A percentile compares a stretch with the other conserved stretches of the same genome.
Evolutionary conservation across 2,113 vertebrate genomes (phyloP).

Genomic region (Charina bottae): DNA sequence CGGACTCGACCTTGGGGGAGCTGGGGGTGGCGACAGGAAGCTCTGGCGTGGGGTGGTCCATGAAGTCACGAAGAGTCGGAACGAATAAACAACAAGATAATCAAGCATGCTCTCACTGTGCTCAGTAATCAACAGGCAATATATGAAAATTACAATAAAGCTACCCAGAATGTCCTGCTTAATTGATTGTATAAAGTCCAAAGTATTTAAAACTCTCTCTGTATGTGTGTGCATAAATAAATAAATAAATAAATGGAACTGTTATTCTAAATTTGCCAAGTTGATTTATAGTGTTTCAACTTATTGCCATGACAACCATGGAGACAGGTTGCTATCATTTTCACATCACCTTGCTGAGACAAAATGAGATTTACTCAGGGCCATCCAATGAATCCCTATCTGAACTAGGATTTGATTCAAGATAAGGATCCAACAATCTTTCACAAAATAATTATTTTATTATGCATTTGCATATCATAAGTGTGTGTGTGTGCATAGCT

Average conservation of each 20-base stretch:
- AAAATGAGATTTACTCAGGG: background rate
- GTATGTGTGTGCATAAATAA: background rate
- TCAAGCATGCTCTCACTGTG: background rate
- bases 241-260: background rate
- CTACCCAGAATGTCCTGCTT: background rate
- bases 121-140: background rate
- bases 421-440: background rate
- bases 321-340: constrained; percentile 22
- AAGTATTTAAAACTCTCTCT: background rate
- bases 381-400: background rate
- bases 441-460: background rate
- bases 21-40: no score
- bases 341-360: background rate
- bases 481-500: background rate
- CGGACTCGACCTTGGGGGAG: no score
- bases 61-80: no score
- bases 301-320: constrained; percentile 21
- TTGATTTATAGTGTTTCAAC: background rate
- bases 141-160: background rate
- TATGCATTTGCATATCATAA: background rate
- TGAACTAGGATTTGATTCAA: constrained; percentile 6
- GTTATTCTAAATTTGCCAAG: background rate
- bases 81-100: no score
- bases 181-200: background rate
- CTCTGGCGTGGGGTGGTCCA: no score